Percentiles rank a stretch among this genome's conserved stretches.
Conservation (phyloP, 2,113 vertebrate genomes). For the Grus americana region DNA sequence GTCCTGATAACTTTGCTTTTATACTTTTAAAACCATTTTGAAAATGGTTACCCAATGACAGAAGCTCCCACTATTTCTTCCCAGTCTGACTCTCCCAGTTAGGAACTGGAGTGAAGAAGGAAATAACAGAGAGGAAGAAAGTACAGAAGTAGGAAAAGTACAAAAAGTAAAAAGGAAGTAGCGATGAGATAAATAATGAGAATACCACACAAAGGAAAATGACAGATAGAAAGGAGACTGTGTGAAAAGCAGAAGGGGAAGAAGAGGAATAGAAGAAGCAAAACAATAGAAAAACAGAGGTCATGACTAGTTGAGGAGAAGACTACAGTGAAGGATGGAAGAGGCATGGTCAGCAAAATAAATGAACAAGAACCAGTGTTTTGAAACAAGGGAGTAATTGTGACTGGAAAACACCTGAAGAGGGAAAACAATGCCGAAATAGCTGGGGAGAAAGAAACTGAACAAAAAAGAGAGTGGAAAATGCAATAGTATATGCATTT, state of each 20-base stretch:
- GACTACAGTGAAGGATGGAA: neutral
- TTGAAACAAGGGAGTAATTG: slow-evolving; percentile 16
- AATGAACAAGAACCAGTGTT: neutral
- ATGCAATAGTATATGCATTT: neutral
- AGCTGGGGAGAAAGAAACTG: neutral
- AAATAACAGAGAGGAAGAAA: neutral
- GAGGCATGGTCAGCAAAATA: neutral
- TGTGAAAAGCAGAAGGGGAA: neutral
- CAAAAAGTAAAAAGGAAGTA: neutral
- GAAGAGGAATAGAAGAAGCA: neutral
- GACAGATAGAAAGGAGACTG: neutral
- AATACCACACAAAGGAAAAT: neutral
- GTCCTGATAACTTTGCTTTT: neutral
- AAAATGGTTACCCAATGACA: neutral
- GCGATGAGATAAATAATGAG: neutral
- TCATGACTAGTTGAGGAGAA: neutral
- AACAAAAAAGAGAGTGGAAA: neutral
- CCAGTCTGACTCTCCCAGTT: neutral
- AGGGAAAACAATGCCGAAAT: slow-evolving; percentile 6
- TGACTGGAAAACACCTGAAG: slow-evolving; percentile 20
- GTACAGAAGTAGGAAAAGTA: neutral
- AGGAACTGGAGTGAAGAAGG: neutral
- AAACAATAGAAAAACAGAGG: neutral
- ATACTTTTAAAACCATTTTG: neutral
- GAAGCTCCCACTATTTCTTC: neutral